Conservation (phyloP, 2,797 vertebrate genomes). For the Anabacerthia variegaticeps region DNA sequence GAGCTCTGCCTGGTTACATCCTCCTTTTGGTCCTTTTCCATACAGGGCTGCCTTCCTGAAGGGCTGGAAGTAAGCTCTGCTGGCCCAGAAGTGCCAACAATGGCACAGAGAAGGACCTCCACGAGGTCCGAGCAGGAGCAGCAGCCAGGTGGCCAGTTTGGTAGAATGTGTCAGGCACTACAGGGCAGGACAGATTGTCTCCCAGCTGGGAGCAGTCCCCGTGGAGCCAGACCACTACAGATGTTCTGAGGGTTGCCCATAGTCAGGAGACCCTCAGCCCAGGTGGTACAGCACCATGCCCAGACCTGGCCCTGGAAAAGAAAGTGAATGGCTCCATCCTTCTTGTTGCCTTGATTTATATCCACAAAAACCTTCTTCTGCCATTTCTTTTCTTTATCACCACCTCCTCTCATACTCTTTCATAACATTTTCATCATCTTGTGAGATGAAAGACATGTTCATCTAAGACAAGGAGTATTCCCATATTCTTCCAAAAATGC, state of each 20-base stretch:
- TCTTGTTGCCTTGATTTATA: not conserved
- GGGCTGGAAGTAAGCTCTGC: not conserved
- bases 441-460: rapidly evolving
- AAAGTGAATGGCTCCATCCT: rapidly evolving
- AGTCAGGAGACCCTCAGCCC: not conserved
- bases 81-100: rapidly evolving
- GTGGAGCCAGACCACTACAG: not conserved
- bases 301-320: not conserved
- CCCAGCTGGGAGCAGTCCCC: not conserved
- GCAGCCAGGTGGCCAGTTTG: not conserved
- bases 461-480: not conserved
- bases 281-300: rapidly evolving
- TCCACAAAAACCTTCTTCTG: not conserved
- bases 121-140: not conserved
- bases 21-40: not conserved
- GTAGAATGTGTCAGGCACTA: not conserved
- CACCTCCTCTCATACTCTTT: not conserved
- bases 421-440: not conserved
- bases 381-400: not conserved
- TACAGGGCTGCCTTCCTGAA: not conserved
- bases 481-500: not conserved
- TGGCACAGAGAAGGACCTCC: rapidly evolving
- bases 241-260: rapidly evolving
- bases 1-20: not conserved
- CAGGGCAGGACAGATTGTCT: not conserved